These are phyloP conservation scores for Colaptes auratus DNA, from an alignment of 2,113 vertebrate genomes.

Conservation along the genomic window DNA sequence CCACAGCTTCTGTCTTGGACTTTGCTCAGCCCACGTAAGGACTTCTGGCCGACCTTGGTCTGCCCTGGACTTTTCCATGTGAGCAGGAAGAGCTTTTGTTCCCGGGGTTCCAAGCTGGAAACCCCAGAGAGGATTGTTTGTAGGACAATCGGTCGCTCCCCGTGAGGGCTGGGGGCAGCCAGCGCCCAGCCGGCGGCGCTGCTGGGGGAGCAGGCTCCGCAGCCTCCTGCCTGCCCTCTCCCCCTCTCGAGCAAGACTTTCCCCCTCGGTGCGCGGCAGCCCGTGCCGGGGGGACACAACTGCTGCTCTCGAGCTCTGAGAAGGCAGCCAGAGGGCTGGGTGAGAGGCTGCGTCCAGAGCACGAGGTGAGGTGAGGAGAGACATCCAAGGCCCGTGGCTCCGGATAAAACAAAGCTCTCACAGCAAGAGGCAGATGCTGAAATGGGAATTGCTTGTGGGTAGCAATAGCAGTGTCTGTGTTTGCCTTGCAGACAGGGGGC, in stretches of 20 bases:
- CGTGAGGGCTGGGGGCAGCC: not conserved
- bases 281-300: not conserved
- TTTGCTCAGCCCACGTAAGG: not conserved
- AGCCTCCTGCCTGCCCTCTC: not conserved
- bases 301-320: not conserved
- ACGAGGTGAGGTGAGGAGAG: conserved; percentile 11
- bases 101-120: not conserved
- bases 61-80: not conserved
- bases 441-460: conserved; percentile 18
- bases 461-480: conserved; percentile 38
- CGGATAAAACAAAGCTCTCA: conserved; percentile 32
- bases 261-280: conserved; percentile 28
- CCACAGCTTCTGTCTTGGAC: not conserved
- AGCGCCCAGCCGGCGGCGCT: not conserved
- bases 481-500: conserved; percentile 49
- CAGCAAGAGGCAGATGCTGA: not conserved
- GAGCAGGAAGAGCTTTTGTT: not conserved
- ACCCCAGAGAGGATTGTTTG: not conserved
- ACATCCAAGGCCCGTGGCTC: conserved; percentile 6
- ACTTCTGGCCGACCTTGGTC: not conserved
- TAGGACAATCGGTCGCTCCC: conserved; percentile 24
- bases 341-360: conserved; percentile 17
- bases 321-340: conserved; percentile 25
- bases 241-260: not conserved
- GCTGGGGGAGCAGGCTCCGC: not conserved